Percentiles rank a stretch among this genome's conserved stretches.
These are phyloP conservation scores for Bombus superbus DNA, from an alignment of 1,140 invertebrate genomes.

Conservation along the genomic window DNA sequence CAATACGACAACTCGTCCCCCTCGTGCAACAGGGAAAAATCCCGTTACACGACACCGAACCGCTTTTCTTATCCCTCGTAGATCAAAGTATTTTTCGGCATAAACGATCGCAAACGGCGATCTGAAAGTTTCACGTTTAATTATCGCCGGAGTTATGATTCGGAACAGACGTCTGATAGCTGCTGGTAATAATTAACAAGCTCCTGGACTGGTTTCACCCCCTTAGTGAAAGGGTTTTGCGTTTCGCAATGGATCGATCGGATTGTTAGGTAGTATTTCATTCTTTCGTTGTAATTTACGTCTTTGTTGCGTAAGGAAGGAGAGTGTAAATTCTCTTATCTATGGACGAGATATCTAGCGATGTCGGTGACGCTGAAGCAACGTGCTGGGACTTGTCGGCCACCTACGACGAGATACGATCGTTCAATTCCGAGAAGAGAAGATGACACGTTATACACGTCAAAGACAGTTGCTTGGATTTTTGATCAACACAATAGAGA, in stretches of 20 bases:
- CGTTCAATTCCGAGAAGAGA: not conserved
- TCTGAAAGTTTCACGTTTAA: conserved; percentile 39
- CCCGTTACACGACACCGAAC: conserved; percentile 38
- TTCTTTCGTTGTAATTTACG: not conserved
- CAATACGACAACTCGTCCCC: conserved; percentile 38
- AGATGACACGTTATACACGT: not conserved
- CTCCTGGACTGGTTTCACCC: conserved; percentile 30
- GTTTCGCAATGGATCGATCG: not conserved
- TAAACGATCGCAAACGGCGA: not conserved
- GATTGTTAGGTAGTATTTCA: not conserved
- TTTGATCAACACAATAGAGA: not conserved
- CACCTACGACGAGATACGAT: not conserved
- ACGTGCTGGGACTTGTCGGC: not conserved
- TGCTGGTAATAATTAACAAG: conserved; percentile 40
- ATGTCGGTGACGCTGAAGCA: not conserved
- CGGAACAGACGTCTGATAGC: not conserved
- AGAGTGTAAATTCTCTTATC: not conserved
- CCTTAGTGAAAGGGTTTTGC: not conserved
- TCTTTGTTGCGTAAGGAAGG: not conserved
- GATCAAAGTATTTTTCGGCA: conserved; percentile 26
- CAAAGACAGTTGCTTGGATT: not conserved
- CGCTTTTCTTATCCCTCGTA: conserved; percentile 36
- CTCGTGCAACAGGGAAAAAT: conserved; percentile 26
- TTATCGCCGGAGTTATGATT: conserved; percentile 45
- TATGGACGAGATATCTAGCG: not conserved